Conservation (phyloP, 2,113 vertebrate genomes). For the Amazona guildingii region DNA sequence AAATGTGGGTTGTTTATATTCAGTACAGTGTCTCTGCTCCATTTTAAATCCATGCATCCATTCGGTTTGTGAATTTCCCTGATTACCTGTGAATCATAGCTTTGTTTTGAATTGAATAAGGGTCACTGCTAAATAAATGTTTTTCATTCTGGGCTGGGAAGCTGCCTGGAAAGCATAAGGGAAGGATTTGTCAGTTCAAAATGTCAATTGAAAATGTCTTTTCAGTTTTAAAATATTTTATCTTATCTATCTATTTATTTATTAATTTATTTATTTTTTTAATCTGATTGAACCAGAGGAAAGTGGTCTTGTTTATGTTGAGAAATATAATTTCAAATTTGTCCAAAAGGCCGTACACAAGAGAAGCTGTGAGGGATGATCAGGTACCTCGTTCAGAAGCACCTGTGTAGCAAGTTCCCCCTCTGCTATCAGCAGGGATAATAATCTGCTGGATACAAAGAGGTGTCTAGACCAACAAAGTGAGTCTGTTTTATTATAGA, state of each 20-base stretch:
- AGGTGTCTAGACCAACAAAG: background rate
- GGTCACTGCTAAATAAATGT: background rate
- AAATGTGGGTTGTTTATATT: background rate
- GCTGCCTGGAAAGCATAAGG: background rate
- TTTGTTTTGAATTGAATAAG: background rate
- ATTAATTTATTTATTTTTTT: fast-evolving
- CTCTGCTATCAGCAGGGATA: background rate
- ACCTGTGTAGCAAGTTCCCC: background rate
- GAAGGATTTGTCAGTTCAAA: background rate
- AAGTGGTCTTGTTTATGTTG: background rate
- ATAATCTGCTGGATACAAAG: background rate
- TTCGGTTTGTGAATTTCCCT: background rate
- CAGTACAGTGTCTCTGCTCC: background rate
- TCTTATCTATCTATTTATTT: fast-evolving
- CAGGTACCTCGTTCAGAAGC: background rate
- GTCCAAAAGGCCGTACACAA: background rate
- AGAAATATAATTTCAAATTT: background rate
- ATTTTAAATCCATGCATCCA: background rate
- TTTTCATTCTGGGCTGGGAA: background rate
- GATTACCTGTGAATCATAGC: background rate
- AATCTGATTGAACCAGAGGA: background rate
- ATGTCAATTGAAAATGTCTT: background rate
- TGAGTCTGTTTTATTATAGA: background rate
- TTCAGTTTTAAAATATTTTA: background rate
- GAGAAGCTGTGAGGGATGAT: background rate